Evolutionary conservation across 2,888 invertebrate species (phyloP).

Genomic region (Sesia apiformis): DNA sequence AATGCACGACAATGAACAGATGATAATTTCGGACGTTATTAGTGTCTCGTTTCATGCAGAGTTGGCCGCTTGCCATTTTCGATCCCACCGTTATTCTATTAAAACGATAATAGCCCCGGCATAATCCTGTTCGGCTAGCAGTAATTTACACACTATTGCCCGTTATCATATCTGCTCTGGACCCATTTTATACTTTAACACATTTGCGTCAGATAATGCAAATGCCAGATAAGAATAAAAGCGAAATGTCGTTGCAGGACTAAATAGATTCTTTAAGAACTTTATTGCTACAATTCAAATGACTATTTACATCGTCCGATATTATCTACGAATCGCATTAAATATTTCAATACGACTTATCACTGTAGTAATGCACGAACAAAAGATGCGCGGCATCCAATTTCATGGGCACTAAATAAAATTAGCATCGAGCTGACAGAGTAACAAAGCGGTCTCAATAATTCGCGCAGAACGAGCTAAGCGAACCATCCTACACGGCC

Average conservation of each 20-base stretch:
- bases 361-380: slow-evolving; percentile 15
- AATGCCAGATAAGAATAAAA: slow-evolving; percentile 51
- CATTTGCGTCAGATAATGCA: background rate
- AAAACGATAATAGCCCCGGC: background rate
- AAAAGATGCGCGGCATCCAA: slow-evolving; percentile 35
- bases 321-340: slow-evolving; percentile 27
- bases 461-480: slow-evolving; percentile 57
- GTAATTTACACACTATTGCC: background rate
- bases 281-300: slow-evolving; percentile 31
- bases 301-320: slow-evolving; percentile 3
- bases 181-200: background rate
- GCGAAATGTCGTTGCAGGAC: slow-evolving; percentile 49
- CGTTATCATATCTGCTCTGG: slow-evolving; percentile 4
- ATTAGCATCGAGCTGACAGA: slow-evolving; percentile 59
- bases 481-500: slow-evolving; percentile 32
- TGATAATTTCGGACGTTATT: background rate
- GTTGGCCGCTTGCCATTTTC: too few relatives aligned
- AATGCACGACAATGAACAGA: background rate
- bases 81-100: background rate
- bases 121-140: background rate
- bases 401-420: slow-evolving; percentile 71
- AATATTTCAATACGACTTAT: slow-evolving; percentile 52
- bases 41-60: background rate
- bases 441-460: slow-evolving; percentile 67
- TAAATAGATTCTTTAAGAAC: slow-evolving; percentile 40